Evolutionary conservation across 2,113 vertebrate genomes (phyloP), one percentile per base, ranked within the genome.

Genomic region (Ellobius talpinus): DNA sequence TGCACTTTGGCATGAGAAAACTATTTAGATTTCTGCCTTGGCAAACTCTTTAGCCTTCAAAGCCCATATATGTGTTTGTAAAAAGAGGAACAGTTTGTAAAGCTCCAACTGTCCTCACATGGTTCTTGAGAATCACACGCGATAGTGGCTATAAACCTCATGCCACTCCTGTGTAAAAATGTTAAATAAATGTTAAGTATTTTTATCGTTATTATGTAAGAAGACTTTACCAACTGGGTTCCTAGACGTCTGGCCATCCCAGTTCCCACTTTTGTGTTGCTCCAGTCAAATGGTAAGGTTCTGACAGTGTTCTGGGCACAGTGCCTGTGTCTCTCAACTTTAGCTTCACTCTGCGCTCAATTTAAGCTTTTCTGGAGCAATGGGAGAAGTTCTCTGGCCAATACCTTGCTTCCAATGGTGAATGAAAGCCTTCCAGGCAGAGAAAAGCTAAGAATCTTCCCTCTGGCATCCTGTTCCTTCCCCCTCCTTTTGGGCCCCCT

Each of bases 321-420:
- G 31, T 0, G 58, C 92, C 95, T 79, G 31, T 55, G 55, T 72
- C 84, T 91, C 70, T 55, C 70, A 70, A 45, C 63, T 65, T 70
- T 65, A 87, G 68, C 90, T 76, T 91, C 81, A 93, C 63, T 63
- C 77, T 29, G 42, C 26, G 39, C 58, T 92, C 74, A 45, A 91
- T 95, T 96, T 86, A 74, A 89, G 84, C 92, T 65, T 93, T 87
- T 96, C 55, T 96, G 50, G 31, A 96, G 65, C 79, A 58, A 65
- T 11, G 19, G 77, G 91, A 84, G 42, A 93, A 47, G 52, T 88
- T 96, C 95, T 89, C 94, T 93, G 87, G 73, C 76, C 87, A 82
- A 23, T 93, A 68, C 73, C 66, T 95, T 89, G 77, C 91, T 87
- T 79, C 76, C n/a, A 26, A 70, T 92, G 89, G 84, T 89, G 52